These are phyloP conservation scores for Drosophila subobscura DNA, from an alignment of 1,140 invertebrate genomes.

Conservation along the genomic window DNA sequence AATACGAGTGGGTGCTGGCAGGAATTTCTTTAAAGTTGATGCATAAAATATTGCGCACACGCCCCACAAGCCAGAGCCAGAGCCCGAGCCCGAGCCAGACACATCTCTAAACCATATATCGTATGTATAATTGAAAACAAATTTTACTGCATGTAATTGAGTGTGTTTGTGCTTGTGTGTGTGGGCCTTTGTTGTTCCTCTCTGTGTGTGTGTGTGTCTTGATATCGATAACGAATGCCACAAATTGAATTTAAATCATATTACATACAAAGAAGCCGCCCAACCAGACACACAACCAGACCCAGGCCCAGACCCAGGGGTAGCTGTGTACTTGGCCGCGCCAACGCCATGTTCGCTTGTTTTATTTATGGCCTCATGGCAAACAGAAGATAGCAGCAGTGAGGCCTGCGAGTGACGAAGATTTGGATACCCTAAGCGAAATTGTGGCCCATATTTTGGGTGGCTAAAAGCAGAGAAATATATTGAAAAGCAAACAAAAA, in stretches of 20 bases:
- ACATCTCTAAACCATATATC: constrained; percentile 47
- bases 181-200: constrained; percentile 1
- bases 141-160: constrained; percentile 77
- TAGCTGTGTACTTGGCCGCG: constrained; percentile 32
- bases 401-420: too few species aligned
- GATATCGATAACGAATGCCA: constrained; percentile 79
- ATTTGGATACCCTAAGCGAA: too few species aligned
- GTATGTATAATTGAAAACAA: constrained; percentile 78
- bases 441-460: too few species aligned
- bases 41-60: constrained; percentile 74
- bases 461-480: too few species aligned
- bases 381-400: constrained; percentile 15
- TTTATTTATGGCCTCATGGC: constrained; percentile 66
- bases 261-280: constrained; percentile 55
- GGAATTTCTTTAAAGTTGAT: constrained; percentile 63
- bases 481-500: constrained; percentile 7
- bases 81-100: constrained; percentile 23
- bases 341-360: constrained; percentile 58
- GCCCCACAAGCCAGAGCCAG: constrained; percentile 15
- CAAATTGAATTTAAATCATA: constrained; percentile 81
- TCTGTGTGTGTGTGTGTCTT: constrained; percentile 50
- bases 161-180: constrained; percentile 47
- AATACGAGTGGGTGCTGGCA: constrained; percentile 21
- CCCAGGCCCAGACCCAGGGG: constrained; percentile 12
- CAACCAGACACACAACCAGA: constrained; percentile 16